Evolutionary conservation across 2,113 vertebrate species (phyloP), one percentile per base, ranked within the genome.

Genomic region (Desmodus rotundus): DNA sequence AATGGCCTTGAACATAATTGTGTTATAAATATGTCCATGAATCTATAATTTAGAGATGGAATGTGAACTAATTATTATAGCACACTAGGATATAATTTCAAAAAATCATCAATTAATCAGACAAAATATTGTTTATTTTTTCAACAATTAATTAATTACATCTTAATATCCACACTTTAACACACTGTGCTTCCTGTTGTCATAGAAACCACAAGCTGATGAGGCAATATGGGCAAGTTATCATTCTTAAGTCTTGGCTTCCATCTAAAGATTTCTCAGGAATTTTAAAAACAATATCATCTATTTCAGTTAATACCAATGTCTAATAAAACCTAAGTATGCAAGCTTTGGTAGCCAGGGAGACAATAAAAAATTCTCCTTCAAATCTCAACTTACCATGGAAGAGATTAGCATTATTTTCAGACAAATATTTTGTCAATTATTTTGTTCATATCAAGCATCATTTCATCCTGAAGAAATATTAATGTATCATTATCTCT

Each of bases 391-490:
- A 1, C 7, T 77, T 89, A 65, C 3, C 3, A 17, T 38, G 20
- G 5, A 45, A 38, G 17, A 82, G 13, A 1, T 31, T 52, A 31
- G 58, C 31, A 52, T 80, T 80, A 50, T 93, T 93, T 95, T 45
- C 41, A 67, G n/a, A 41, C 4, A 78, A 54, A 16, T 41, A 74
- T 86, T 58, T 87, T 87, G 20, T 26, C 78, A 87, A 50, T 6
- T 58, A 31, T 70, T 97, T 76, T 43, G 24, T 92, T 72, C 87
- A 70, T n/a, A 13, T 4, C 8, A 90, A n/a, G 8, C 47, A 6
- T 50, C n/a, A 70, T 65, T 97, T 72, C 22, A 61, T 70, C 58
- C 41, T 95, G 28, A 86, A 61, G 33, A 91, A 93, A 85, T 63
- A 11, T 20, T 58, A 82, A 74, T n/a, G 3, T 36, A 26, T 63